Conservation (phyloP, 2,113 vertebrate genomes). For the Pyrgilauda ruficollis region DNA sequence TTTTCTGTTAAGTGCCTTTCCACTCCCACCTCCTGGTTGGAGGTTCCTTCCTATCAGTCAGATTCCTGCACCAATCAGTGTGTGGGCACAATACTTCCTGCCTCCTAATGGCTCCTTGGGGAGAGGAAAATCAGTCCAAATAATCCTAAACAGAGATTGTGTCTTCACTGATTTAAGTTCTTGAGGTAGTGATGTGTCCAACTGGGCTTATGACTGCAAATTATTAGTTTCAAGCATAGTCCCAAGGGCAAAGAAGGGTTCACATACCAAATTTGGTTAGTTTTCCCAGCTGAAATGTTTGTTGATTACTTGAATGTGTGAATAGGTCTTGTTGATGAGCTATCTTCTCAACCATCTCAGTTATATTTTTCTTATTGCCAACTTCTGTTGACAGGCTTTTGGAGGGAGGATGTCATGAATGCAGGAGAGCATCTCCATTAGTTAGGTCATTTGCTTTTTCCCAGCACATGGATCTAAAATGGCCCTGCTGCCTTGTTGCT, state of each 20-base stretch:
- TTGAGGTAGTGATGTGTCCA: background rate
- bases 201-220: background rate
- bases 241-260: background rate
- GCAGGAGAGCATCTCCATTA: background rate
- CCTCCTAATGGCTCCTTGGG: background rate
- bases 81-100: background rate
- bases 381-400: background rate
- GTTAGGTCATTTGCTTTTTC: background rate
- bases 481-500: background rate
- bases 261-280: background rate
- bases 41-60: background rate
- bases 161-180: background rate
- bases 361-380: background rate
- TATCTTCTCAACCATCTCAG: background rate
- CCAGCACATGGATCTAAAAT: background rate
- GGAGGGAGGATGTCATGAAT: background rate
- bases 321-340: background rate
- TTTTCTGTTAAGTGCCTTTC: background rate
- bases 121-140: background rate
- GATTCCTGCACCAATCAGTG: background rate
- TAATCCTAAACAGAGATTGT: background rate
- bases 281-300: background rate
- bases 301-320: background rate
- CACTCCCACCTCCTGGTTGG: background rate
- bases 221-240: background rate